Base-by-base conservation (phyloP, 1,140 invertebrate species). In the Zaprionus camerounensis region DNA sequence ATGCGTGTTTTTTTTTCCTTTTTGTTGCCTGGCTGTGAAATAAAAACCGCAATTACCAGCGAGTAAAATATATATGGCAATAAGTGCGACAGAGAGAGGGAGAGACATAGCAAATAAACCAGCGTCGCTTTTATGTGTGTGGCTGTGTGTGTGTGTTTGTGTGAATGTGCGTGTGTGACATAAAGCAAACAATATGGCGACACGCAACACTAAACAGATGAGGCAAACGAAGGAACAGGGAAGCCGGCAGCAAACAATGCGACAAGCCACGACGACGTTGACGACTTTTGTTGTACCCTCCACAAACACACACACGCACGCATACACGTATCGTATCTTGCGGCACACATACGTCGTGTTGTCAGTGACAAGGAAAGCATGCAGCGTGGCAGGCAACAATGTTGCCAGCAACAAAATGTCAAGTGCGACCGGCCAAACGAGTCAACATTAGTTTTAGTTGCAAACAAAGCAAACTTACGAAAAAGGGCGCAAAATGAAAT, bases 41-140 rank as follows among this genome's bases (percentile, higher is more conserved):
- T 88, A 90, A 88, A 88, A 88, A 90, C 85, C 85, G 81, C 85
- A 88, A 88, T 88, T 88, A 88, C 85, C 85, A 90, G 85, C 78
- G 85, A 88, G 81, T 81, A 82, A 90, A 88, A 78, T 71, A 79
- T 83, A 88, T 84, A 84, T 69, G 57, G 77, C 73, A 63, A 61
- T 71, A 20, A 62, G 46, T 17, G n/a, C n/a, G 36, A 44, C 17
- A 53, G 31, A 22, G 63, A 22, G 9, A 31, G 20, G 12, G 46
- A 36, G 41, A 44, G 15, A 44, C 15, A 81, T 55, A 67, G 76
- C 82, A 86, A 79, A 82, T 87, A 82, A 86, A 77, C 57, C 83
- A 71, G 71, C 44, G 74, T 11, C 57, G 65, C 81, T 55, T 74
- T 56, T 41, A 62, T 57, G 46, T 38, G 55, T 53, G 38, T 26